Conservation (phyloP, 2,888 invertebrate genomes). For the Eretmocerus hayati region DNA sequence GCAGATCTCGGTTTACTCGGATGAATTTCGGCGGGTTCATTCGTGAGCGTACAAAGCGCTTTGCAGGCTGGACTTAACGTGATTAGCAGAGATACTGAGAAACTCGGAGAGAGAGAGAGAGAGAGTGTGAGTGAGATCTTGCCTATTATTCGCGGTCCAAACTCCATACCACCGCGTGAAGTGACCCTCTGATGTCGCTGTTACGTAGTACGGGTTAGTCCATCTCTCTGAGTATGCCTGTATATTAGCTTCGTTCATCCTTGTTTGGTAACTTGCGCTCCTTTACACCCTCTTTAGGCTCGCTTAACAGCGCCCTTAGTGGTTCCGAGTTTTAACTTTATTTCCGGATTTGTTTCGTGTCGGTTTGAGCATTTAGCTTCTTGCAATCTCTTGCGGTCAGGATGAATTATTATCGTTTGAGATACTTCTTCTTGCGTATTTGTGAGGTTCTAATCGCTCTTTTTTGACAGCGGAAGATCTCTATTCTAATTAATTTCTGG, state of each 20-base stretch:
- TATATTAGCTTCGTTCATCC: constrained; percentile 8
- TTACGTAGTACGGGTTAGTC: no score
- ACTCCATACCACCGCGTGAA: constrained; percentile 28
- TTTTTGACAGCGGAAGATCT: no score
- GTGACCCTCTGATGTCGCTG: constrained; percentile 24
- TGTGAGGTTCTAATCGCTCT: no score
- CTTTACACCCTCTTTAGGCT: constrained; percentile 25
- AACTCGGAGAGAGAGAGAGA: constrained; percentile 21
- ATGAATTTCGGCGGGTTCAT: constrained; percentile 21
- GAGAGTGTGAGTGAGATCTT: constrained; percentile 9
- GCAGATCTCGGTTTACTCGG: constrained; percentile 31
- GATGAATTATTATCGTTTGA: no score
- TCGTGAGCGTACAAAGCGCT: constrained; percentile 41
- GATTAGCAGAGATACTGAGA: constrained; percentile 44
- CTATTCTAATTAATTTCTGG: no score
- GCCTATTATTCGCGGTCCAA: constrained; percentile 45
- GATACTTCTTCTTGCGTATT: no score
- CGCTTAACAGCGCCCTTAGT: constrained; percentile 12
- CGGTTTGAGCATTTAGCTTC: no score
- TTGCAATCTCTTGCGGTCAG: no score
- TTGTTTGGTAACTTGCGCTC: constrained; percentile 9
- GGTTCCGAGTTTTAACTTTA: constrained; percentile 12
- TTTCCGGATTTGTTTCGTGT: constrained; percentile 13
- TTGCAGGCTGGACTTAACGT: constrained; percentile 45
- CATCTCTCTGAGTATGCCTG: constrained; percentile 1